Base-by-base conservation (phyloP, 1,140 invertebrate species). In the Diorhabda elongata region DNA sequence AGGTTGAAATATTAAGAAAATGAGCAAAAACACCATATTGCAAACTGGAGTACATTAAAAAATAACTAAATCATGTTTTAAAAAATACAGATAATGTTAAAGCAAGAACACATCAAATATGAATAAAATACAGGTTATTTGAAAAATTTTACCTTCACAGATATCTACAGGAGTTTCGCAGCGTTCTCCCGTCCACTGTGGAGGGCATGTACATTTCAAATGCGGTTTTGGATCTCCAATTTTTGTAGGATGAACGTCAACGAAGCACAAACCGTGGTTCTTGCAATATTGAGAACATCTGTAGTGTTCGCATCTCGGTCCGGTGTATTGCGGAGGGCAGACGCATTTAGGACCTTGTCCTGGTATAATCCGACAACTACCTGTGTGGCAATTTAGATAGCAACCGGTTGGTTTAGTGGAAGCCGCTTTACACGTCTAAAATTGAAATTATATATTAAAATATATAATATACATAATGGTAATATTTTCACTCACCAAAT, bases 101-200 rank as follows among this genome's bases (percentile, higher is more conserved):
- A 26, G 26, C 26, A 26, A 26, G 26, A 26, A 26, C 26, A 26
- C 0, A 26, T 26, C 26, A 26, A 26, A 26, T 26, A 26, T 26
- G 26, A 26, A 26, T 26, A 26, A 26, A 1, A 26, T 26, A 26
- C 26, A 26, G 26, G 26, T 26, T 26, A 26, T 26, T 26, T 26
- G 26, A 26, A 26, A 26, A 26, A 26, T 26, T 26, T 26, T 68
- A 41, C 77, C 77, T n/a, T 83, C 78, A 73, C 87, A 87, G 52
- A 83, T 77, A 3, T 82, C 78, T 8, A 85, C 80, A 2, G 83
- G 83, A 11, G 77, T 84, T 78, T 92, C 89, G 79, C 91, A 92
- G 3, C 87, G 81, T 52, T 85, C 82, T 3, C 91, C 91, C 1
- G 85, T 85, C 85, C 87, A 92, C 11, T 87, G 84, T 4, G 85